Evolutionary conservation across 2,113 vertebrate genomes (phyloP).

Genomic region (Crypturellus undulatus): DNA sequence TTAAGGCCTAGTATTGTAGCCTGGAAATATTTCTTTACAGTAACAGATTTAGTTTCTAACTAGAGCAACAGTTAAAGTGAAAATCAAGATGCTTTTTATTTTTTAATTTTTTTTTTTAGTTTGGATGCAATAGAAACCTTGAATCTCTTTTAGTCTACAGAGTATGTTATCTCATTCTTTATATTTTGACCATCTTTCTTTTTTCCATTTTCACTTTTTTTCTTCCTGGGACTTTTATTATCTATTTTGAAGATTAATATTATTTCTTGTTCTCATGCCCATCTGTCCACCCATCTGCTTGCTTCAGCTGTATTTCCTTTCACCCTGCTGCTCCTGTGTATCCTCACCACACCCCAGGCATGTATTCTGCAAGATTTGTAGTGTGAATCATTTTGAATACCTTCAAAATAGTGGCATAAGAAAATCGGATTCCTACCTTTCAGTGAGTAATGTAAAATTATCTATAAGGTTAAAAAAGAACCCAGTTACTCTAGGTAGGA

Average conservation of each 20-base stretch:
- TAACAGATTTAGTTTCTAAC: background rate
- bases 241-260: slow-evolving; percentile 14
- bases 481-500: background rate
- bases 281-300: slow-evolving; percentile 49
- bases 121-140: background rate
- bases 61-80: background rate
- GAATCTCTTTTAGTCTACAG: background rate
- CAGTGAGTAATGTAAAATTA: slow-evolving; percentile 24
- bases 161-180: background rate
- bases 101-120: background rate
- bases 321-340: background rate
- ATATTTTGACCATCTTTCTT: background rate
- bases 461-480: slow-evolving; percentile 49
- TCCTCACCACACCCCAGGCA: slow-evolving; percentile 14
- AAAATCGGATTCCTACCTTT: slow-evolving; percentile 41
- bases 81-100: background rate
- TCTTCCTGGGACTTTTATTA: background rate
- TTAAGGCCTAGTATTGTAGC: background rate
- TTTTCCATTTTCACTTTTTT: background rate
- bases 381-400: slow-evolving; percentile 16
- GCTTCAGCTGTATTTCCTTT: slow-evolving; percentile 46
- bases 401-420: slow-evolving; percentile 31
- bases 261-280: slow-evolving; percentile 15
- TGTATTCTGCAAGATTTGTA: slow-evolving; percentile 60
- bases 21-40: background rate